Evolutionary conservation across 1,140 invertebrate species (phyloP).

Genomic region (Cheumatopsyche charites): DNA sequence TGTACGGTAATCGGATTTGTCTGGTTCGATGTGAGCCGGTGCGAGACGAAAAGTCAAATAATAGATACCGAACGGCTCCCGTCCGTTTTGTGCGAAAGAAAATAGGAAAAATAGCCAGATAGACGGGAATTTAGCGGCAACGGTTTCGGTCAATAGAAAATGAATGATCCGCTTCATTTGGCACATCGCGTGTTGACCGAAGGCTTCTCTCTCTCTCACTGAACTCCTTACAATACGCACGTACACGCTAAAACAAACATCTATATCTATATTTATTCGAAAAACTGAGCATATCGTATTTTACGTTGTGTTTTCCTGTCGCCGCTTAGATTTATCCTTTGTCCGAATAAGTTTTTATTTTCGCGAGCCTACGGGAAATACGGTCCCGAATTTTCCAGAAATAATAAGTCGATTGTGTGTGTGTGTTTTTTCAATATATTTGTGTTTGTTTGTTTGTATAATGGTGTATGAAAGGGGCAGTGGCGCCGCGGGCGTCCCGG

Average conservation of each 20-base stretch:
- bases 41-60: slow-evolving; percentile 11
- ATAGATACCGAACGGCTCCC: slow-evolving; percentile 2
- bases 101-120: slow-evolving; percentile 12
- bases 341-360: not conserved
- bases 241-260: not conserved
- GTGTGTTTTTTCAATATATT: too few relatives aligned
- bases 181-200: slow-evolving; percentile 29
- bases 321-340: not conserved
- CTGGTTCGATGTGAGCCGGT: too few relatives aligned
- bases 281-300: too few relatives aligned
- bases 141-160: slow-evolving; percentile 44
- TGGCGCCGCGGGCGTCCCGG: slow-evolving; percentile 5
- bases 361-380: not conserved
- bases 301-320: too few relatives aligned
- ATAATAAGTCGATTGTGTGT: too few relatives aligned
- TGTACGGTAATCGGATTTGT: too few relatives aligned
- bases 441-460: too few relatives aligned
- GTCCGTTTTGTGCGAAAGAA: not conserved
- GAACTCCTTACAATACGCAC: not conserved
- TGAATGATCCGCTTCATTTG: slow-evolving; percentile 46
- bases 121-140: slow-evolving; percentile 34
- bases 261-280: too few relatives aligned
- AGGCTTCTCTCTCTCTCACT: not conserved
- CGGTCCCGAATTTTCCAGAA: too few relatives aligned
- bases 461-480: not conserved